Evolutionary conservation across 1,140 invertebrate genomes (phyloP), one percentile per base, ranked within the genome.

Genomic region (Lasioglossum baleicum): DNA sequence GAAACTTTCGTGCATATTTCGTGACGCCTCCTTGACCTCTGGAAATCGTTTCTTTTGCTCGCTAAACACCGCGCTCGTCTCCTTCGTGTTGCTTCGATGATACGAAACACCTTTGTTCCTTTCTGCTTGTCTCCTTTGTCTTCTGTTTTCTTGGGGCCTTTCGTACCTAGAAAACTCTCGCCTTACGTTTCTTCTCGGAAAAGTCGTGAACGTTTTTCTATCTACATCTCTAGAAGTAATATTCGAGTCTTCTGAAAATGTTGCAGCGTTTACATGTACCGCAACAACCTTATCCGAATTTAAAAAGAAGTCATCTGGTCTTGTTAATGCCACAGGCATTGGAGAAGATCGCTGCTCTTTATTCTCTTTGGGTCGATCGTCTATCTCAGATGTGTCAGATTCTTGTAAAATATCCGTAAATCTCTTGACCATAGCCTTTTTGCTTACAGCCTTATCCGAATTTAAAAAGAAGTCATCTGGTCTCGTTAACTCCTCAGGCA

Each of bases 391-490:
- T 10, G 5, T 11, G 8, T 75, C 60, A 35, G 84, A 63, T 31
- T 90, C 84, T 42, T 88, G 26, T 10, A 90, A 65, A 15, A 91
- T 20, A 13, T 90, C 87, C 6, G 79, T 72, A n/a, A 91, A 89
- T 51, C 83, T 87, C 72, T 90, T 91, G 40, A 92, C 88, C 8
- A 75, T 84, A 13, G 87, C 89, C 51, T 89, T 76, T 13, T 88
- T 87, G 51, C 58, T 67, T 63, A 51, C 2, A n/a, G 48, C 17
- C 64, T 65, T 26, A 10, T 65, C 11, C 2, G 22, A 42, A 56
- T n/a, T 15, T 58, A 79, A 6, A 11, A 79, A 93, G 31, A 93
- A 92, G 1, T 89, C 69, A 70, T 93, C 89, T 0, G 75, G 15
- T 31, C 2, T 44, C 7, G 8, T 10, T 5, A 31, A 11, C n/a